phyloP scores from a whole-genome alignment of 1,140 invertebrate genomes.

The Campoletis sonorensis region DNA sequence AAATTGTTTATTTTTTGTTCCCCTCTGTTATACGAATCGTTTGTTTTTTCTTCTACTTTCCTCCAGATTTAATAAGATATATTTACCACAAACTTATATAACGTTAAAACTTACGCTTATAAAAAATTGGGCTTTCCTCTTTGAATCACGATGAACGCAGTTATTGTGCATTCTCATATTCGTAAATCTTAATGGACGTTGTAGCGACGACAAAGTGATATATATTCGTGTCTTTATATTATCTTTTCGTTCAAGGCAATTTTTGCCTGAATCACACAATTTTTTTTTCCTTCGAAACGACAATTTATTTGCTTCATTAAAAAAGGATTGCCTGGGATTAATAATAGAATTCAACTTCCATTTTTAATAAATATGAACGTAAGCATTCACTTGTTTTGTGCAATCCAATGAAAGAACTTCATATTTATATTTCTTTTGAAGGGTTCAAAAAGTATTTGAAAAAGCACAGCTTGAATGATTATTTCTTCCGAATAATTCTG shows the following conservation, averaged over 20 bases:
- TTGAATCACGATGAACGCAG: not conserved
- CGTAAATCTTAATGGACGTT: constrained; percentile 20
- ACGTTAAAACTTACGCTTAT: constrained; percentile 18
- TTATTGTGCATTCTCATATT: not conserved
- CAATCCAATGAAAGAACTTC: too few species aligned
- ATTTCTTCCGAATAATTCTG: too few species aligned
- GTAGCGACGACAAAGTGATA: not conserved
- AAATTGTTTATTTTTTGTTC: not conserved
- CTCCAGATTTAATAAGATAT: not conserved
- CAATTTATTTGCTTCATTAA: too few species aligned
- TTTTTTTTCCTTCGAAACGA: constrained; percentile 18
- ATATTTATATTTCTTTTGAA: too few species aligned
- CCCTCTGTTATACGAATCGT: constrained; percentile 5
- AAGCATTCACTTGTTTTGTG: too few species aligned
- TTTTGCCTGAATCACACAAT: not conserved
- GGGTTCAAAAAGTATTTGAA: too few species aligned
- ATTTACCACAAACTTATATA: constrained; percentile 38
- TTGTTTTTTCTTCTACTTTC: constrained; percentile 2
- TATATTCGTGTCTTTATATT: not conserved
- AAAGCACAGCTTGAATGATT: too few species aligned
- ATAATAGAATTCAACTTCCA: too few species aligned
- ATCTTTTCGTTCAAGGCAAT: not conserved
- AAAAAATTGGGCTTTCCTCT: constrained; percentile 36
- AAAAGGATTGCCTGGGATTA: too few species aligned
- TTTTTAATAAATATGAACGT: too few species aligned